Percentiles rank a stretch among this genome's conserved stretches.
phyloP scores from a whole-genome alignment of 2,797 vertebrate genomes.

The Euphonia xanthogaster region DNA sequence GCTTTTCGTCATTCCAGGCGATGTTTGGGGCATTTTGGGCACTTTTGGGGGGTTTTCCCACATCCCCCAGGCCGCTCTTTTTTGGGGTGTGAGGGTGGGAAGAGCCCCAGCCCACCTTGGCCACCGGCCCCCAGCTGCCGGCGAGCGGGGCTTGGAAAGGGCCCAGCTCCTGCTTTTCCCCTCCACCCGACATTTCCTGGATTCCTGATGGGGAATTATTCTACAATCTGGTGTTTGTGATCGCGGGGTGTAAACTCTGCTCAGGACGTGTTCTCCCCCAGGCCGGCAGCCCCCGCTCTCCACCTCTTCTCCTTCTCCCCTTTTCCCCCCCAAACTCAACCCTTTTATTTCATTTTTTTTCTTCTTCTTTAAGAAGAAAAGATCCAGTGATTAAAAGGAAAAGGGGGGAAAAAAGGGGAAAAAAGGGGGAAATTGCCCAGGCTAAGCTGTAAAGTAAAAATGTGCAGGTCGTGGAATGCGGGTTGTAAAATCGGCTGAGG shows the following conservation, averaged over 20 bases:
- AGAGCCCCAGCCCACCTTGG: background rate
- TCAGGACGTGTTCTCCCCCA: background rate
- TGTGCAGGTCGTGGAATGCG: slow-evolving; percentile 66
- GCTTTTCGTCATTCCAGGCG: background rate
- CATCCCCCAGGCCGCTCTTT: too few species aligned
- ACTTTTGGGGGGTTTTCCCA: background rate
- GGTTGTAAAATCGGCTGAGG: slow-evolving; percentile 65
- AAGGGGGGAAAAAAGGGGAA: background rate
- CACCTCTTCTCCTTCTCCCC: background rate
- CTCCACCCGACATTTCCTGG: slow-evolving; percentile 17
- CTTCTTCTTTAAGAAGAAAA: too few species aligned
- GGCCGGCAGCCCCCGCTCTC: background rate
- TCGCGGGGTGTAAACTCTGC: background rate
- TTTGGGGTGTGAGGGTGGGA: fast-evolving
- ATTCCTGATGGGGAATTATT: background rate
- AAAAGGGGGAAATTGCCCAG: background rate
- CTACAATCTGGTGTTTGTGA: background rate
- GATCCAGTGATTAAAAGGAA: too few species aligned
- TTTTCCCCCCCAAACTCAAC: too few species aligned
- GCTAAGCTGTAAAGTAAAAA: slow-evolving; percentile 55
- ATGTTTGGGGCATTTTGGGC: background rate
- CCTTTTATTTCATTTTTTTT: background rate
- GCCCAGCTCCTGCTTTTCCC: background rate
- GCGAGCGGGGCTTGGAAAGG: slow-evolving; percentile 19
- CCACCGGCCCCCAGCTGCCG: too few species aligned